Conservation (phyloP, 2,797 vertebrate species). For the Petrocephalus schoutedeni region DNA sequence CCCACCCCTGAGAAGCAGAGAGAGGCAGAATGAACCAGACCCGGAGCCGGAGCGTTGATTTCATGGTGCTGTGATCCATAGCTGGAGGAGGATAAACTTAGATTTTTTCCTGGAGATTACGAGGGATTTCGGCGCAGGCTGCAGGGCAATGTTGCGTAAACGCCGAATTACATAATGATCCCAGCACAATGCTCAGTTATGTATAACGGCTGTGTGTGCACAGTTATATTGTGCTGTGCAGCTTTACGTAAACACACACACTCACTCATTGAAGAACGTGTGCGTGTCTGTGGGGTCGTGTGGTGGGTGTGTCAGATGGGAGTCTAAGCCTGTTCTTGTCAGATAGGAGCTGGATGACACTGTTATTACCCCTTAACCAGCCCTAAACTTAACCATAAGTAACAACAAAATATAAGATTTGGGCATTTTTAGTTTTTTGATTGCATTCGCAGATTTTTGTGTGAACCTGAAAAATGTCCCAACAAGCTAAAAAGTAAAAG, state of each 20-base stretch:
- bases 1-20: not conserved
- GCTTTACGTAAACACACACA: not conserved
- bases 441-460: too few relatives aligned
- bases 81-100: not conserved
- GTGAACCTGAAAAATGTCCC: too few relatives aligned
- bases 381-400: too few relatives aligned
- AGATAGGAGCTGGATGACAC: not conserved
- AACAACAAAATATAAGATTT: too few relatives aligned
- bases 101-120: not conserved
- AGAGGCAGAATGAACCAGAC: not conserved
- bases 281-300: not conserved
- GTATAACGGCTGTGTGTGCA: not conserved
- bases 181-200: not conserved
- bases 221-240: not conserved
- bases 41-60: not conserved
- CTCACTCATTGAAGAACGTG: not conserved
- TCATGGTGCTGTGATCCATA: not conserved
- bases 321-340: not conserved
- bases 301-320: not conserved
- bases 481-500: too few relatives aligned
- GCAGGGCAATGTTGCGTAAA: constrained; percentile 4
- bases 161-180: not conserved
- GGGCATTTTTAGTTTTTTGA: too few relatives aligned
- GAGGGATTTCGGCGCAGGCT: not conserved
- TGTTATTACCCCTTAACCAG: not conserved